Base-by-base conservation (phyloP, 2,797 vertebrate genomes). In the Craterocephalus amniculus region DNA sequence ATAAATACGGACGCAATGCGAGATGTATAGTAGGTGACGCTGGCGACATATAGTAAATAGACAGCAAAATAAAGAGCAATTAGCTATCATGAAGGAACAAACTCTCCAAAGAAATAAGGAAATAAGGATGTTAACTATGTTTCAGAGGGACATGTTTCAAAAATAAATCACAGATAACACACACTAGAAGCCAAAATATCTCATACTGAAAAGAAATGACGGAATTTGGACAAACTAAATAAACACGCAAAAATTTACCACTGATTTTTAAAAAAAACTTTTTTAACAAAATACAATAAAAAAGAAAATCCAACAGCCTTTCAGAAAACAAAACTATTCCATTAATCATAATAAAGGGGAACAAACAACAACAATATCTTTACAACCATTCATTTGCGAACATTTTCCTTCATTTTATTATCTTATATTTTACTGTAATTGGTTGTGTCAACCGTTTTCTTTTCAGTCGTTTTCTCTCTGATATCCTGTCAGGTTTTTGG, bases 221-320 rank as follows among this genome's bases (percentile, higher is more conserved):
- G 22, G 11, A 49, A n/a, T 49, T 10, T n/a, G 22, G 45, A 49
- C 6, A 49, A 22, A 49, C n/a, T 22, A 49, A 49, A 49, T 2
- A 49, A 49, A 22, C 9, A 22, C 1, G 9, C 9, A 22, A 22
- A 49, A 3, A 45, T 10, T 10, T 2, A 40, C 6, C 16, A 43
- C 5, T 16, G 14, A 6, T 40, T 18, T 31, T 31, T 29, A 5
- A 40, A 18, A 14, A 5, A 14, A n/a, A n/a, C n/a, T n/a, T n/a
- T n/a, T 10, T 48, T 48, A 9, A 40, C 38, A 18, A 40, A 40
- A 40, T 40, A 38, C 38, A 40, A 6, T 16, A 18, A 40, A 5
- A 40, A 40, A 40, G 5, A 40, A 40, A 40, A 6, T 1, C 4
- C 32, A 54, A 62, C 48, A 83, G 51, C 57, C 10, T 51, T 51